Conservation (phyloP, 2,888 invertebrate species). For the Lepidocyrtinus sp. region DNA sequence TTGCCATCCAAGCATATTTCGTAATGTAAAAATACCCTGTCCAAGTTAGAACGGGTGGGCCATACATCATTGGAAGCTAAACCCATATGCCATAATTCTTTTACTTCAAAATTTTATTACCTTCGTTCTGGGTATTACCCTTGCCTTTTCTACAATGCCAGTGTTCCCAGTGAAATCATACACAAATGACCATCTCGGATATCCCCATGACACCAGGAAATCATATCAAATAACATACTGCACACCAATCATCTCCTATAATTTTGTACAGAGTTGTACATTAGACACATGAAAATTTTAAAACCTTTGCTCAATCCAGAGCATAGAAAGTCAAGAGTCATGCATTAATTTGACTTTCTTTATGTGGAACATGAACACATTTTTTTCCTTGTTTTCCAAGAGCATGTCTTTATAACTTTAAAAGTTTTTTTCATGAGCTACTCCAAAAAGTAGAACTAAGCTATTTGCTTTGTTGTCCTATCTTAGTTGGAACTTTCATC, state of each 20-base stretch:
- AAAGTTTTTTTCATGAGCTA: no score
- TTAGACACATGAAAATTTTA: no score
- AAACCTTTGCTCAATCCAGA: no score
- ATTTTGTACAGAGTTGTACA: no score
- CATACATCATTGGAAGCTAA: background rate
- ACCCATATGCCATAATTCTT: slow-evolving; percentile 10
- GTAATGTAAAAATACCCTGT: background rate
- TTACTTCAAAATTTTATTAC: slow-evolving; percentile 8
- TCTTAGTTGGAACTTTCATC: slow-evolving; percentile 41
- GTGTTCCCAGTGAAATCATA: background rate
- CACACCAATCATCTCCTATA: no score
- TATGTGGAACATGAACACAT: background rate
- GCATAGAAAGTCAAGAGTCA: no score
- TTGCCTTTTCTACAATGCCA: no score
- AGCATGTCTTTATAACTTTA: slow-evolving; percentile 6
- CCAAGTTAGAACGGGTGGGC: background rate
- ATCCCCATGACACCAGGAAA: background rate
- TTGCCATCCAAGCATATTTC: background rate
- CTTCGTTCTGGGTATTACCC: background rate
- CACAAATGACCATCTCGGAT: background rate
- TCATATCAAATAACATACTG: no score
- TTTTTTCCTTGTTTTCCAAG: background rate
- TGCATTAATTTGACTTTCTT: background rate
- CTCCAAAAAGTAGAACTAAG: no score
- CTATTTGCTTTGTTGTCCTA: background rate